A percentile compares a stretch with the other conserved stretches of the same genome.
phyloP scores from a whole-genome alignment of 2,113 vertebrate species.

The Acrocephalus kingi region DNA sequence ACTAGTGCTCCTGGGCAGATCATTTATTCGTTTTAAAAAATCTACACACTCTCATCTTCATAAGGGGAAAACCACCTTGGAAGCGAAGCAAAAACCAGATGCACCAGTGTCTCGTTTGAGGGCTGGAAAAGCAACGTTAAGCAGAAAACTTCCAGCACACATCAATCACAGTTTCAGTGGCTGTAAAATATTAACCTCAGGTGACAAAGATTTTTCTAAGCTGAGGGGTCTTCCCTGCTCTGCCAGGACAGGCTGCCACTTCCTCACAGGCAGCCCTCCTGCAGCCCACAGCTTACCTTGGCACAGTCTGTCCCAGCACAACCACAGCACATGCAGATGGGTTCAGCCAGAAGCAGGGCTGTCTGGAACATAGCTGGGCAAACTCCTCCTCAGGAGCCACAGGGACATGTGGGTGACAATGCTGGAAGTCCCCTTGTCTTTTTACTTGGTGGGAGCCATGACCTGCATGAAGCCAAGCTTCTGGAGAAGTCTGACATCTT shows the following conservation, averaged over 20 bases:
- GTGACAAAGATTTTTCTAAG: not conserved
- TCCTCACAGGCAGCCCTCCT: not conserved
- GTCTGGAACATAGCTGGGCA: not conserved
- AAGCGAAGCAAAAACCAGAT: not conserved
- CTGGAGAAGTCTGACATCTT: not conserved
- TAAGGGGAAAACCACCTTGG: not conserved
- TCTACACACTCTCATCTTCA: not conserved
- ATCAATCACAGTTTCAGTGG: not conserved
- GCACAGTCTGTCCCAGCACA: not conserved
- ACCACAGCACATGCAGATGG: fast-evolving
- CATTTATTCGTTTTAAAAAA: not conserved
- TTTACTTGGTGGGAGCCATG: not conserved
- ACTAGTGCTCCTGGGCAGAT: not conserved
- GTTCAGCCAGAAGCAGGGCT: not conserved
- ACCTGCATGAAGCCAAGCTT: not conserved
- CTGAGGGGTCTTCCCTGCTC: not conserved
- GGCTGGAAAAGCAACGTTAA: not conserved
- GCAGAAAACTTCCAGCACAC: not conserved
- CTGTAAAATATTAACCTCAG: not conserved
- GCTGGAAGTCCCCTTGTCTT: not conserved
- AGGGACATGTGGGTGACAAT: not conserved
- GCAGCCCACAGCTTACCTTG: not conserved
- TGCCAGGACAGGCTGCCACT: not conserved
- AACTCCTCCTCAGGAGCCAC: not conserved
- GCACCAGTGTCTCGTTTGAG: not conserved